Base-by-base conservation (phyloP, 2,888 invertebrate genomes). In the Geophilus truncorum region DNA sequence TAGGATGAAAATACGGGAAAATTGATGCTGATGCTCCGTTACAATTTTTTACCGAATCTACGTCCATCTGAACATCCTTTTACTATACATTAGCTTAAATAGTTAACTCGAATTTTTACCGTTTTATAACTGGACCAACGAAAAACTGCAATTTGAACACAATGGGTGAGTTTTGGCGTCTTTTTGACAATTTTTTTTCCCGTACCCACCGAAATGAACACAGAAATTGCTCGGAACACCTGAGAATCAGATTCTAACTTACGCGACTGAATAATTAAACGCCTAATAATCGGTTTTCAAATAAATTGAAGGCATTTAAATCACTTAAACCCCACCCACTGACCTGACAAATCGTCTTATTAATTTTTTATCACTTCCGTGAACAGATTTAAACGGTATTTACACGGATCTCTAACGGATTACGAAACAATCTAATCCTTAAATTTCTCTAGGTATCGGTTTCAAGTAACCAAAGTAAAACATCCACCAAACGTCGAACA, bases 301-400 rank as follows among this genome's bases (percentile, higher is more conserved):
- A 25, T 70, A 10, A 70, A 70, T 70, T 70, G 25, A 70, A 70
- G 70, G 25, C 25, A 70, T 25, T 70, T 70, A 25, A 70, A 70
- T 28, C 70, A 70, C 25, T 70, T 70, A 70, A 70, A 70, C 70
- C 25, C 70, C 70, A 70, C 70, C 70, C 70, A 28, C 70, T 70
- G 70, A 70, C 70, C 70, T 70, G 70, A 70, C 25, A 25, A 70
- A 70, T 70, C 70, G 70, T 28, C 70, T 70, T 70, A 70, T 70
- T 25, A 70, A 70, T 70, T 70, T 12, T 25, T 70, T 28, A 70
- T 15, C 28, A 70, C 28, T 25, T 70, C 70, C 70, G 51, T 51
- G 51, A n/a, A 1, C 18, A 18, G 18, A 1, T 45, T 45, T 45
- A 1, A 15, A 45, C 18, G 6, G 6, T 18, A n/a, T 15, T 45